Percentiles rank a stretch among this genome's conserved stretches.
phyloP scores from a whole-genome alignment of 2,797 vertebrate genomes.

The Synanceia verrucosa region DNA sequence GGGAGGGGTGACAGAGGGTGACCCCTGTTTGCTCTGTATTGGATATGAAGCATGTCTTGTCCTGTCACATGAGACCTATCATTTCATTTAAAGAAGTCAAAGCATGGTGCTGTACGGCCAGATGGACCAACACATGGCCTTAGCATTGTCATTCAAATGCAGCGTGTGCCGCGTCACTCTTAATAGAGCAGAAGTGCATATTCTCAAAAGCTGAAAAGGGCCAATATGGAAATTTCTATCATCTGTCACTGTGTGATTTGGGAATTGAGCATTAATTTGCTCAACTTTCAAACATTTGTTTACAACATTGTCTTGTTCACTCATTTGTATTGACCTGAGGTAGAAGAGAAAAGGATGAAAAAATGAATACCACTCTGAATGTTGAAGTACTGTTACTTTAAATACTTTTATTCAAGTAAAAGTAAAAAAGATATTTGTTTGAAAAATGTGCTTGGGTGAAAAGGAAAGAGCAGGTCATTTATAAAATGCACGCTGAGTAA shows the following conservation, averaged over 20 bases:
- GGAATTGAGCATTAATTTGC: slow-evolving; percentile 18
- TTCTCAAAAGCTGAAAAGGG: slow-evolving; percentile 36
- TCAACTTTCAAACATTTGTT: neutral
- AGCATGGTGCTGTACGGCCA: slow-evolving; percentile 34
- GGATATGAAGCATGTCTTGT: neutral
- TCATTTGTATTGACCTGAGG: neutral
- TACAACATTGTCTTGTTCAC: neutral
- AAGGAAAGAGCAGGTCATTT: too few relatives aligned
- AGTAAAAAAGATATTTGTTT: too few relatives aligned
- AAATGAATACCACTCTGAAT: too few relatives aligned
- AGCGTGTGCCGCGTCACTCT: slow-evolving; percentile 44
- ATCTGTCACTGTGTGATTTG: slow-evolving; percentile 36
- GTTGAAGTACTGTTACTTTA: too few relatives aligned
- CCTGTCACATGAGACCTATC: slow-evolving; percentile 44
- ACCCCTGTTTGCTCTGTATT: slow-evolving; percentile 52
- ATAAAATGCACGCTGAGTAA: too few relatives aligned
- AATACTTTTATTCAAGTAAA: too few relatives aligned
- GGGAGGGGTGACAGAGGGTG: neutral
- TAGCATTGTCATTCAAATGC: slow-evolving; percentile 76
- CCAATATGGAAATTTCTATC: slow-evolving; percentile 33
- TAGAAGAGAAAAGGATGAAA: too few relatives aligned
- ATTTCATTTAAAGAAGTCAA: slow-evolving; percentile 51
- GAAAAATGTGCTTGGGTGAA: too few relatives aligned
- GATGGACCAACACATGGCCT: slow-evolving; percentile 75
- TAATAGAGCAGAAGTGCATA: slow-evolving; percentile 51